Percentiles rank a stretch among this genome's conserved stretches.
Conservation (phyloP, 2,113 vertebrate species). For the Cryptotis parvus region DNA sequence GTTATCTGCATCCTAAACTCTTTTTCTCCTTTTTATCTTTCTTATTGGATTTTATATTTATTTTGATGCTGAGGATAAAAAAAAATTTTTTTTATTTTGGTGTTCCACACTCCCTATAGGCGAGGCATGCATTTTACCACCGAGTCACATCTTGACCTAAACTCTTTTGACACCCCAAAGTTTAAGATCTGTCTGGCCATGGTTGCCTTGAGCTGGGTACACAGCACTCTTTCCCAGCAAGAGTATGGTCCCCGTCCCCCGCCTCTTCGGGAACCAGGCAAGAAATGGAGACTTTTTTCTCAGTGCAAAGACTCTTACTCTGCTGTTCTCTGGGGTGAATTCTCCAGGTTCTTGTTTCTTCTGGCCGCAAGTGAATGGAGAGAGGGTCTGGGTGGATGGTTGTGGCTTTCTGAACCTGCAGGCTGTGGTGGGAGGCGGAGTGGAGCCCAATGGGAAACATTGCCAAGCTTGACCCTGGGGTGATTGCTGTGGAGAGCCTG, state of each 20-base stretch:
- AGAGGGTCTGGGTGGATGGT: background rate
- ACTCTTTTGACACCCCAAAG: too few species aligned
- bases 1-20: background rate
- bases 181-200: background rate
- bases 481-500: background rate
- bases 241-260: background rate
- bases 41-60: too few species aligned
- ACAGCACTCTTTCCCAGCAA: background rate
- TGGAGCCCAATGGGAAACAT: background rate
- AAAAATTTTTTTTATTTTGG: background rate
- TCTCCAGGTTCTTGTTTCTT: background rate
- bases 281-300: background rate
- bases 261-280: background rate
- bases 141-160: too few species aligned
- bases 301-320: background rate
- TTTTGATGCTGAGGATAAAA: background rate
- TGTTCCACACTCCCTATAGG: too few species aligned
- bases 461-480: background rate
- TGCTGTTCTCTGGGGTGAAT: rapidly evolving
- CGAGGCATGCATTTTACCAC: too few species aligned
- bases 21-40: background rate
- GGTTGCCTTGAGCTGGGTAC: background rate
- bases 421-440: background rate
- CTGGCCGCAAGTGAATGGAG: background rate
- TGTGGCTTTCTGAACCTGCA: background rate